phyloP scores from a whole-genome alignment of 2,888 invertebrate species.

The Lycia hirtaria region DNA sequence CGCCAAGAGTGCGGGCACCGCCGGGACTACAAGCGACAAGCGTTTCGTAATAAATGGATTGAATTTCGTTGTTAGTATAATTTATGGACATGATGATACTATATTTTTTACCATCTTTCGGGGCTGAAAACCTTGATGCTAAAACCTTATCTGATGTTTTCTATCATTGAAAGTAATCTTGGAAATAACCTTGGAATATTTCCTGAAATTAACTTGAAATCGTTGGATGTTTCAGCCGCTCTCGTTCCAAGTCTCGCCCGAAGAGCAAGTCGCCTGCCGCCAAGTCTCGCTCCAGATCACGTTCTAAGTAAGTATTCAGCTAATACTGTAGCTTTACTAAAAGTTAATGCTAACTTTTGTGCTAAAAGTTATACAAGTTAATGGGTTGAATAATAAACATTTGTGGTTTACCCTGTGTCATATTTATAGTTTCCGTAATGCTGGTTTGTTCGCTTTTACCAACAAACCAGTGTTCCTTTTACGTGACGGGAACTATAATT shows the following conservation, averaged over 20 bases:
- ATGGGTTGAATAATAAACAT: no score
- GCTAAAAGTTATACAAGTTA: neutral
- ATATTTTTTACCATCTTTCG: constrained; percentile 85
- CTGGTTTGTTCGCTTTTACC: no score
- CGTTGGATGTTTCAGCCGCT: constrained; percentile 45
- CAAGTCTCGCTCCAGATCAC: constrained; percentile 91
- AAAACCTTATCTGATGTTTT: constrained; percentile 60
- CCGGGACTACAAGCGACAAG: no score
- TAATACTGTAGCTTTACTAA: constrained; percentile 10
- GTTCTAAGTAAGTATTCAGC: constrained; percentile 88
- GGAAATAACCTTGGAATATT: no score
- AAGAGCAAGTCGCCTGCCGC: constrained; percentile 91
- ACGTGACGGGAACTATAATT: no score
- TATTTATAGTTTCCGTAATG: no score
- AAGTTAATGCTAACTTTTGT: neutral
- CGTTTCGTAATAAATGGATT: no score
- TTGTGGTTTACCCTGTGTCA: no score
- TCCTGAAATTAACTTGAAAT: neutral
- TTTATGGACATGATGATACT: constrained; percentile 79
- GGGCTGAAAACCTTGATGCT: constrained; percentile 84
- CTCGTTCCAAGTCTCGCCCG: constrained; percentile 87
- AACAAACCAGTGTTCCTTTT: no score
- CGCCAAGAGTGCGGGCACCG: no score
- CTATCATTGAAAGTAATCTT: neutral
- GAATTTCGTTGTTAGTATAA: no score